Base-by-base conservation (phyloP, 2,888 invertebrate species). In the Panzeria rudis region DNA sequence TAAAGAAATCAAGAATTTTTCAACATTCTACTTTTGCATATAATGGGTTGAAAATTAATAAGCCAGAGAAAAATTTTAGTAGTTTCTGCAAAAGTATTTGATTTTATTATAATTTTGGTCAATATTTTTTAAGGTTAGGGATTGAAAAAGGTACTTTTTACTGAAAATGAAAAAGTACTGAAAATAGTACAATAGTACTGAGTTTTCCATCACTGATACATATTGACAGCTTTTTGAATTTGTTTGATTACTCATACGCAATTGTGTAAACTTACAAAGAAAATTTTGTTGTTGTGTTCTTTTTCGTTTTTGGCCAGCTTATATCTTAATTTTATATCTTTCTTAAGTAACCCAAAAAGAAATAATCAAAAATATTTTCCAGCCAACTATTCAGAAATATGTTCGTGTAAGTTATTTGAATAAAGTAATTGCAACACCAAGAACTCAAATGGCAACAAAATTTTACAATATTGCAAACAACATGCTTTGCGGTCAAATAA, bases 401-500 rank as follows among this genome's bases (percentile, higher is more conserved):
- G 29, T 84, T 81, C 72, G 68, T 81, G 77, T 41, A 32, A 59
- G 11, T 44, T 56, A 35, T 72, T 72, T 76, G 47, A 71, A 80
- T 66, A 72, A 32, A 29, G 15, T 50, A 69, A 73, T 59, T 44
- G 56, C 47, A 41, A 71, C 47, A 23, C 35, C 35, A 71, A 76
- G 71, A 76, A 35, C 29, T 3, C 47, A 41, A n/a, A 35, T n/a
- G 15, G 41, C 25, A 71, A 29, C 44, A 64, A 44, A 69, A 9
- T 52, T 7, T 29, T 41, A 73, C 62, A 77, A 73, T 68, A 81
- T 64, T 66, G 79, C 52, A 62, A 76, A 50, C 54, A 72, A 59
- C 47, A 81, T 44, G 62, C 50, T 75, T 81, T 82, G 75, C 71
- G 79, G 75, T 66, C 82, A 82, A 82, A 79, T 85, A 75, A 75